Evolutionary conservation across 2,888 invertebrate species (phyloP).

Genomic region (Heliconius charithonia): DNA sequence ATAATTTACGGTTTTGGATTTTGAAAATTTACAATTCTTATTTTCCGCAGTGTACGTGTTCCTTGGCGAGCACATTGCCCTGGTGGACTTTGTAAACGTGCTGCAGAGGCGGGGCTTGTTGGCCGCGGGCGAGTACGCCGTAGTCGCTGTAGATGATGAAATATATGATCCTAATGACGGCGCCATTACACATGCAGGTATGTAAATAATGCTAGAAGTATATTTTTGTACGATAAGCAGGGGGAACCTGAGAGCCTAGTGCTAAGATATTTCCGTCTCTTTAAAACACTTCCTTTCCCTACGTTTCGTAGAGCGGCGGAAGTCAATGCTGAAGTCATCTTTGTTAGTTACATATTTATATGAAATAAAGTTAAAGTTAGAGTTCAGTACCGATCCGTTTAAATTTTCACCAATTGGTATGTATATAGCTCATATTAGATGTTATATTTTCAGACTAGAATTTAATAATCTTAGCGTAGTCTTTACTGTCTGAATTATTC

Average conservation of each 20-base stretch:
- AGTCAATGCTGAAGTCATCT: too few relatives aligned
- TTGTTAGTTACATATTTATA: too few relatives aligned
- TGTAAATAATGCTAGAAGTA: not conserved
- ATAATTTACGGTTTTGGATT: too few relatives aligned
- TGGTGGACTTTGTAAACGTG: slow-evolving; percentile 92
- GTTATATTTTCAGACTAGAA: too few relatives aligned
- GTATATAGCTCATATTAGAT: too few relatives aligned
- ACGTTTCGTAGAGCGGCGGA: too few relatives aligned
- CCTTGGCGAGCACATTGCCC: slow-evolving; percentile 93
- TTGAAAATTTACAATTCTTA: not conserved
- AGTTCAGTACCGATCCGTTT: too few relatives aligned
- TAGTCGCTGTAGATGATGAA: slow-evolving; percentile 94
- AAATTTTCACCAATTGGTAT: too few relatives aligned
- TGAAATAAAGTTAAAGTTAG: too few relatives aligned
- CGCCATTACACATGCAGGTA: slow-evolving; percentile 74
- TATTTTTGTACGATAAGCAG: not conserved
- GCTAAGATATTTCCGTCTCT: not conserved
- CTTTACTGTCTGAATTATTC: too few relatives aligned
- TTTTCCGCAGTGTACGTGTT: slow-evolving; percentile 92
- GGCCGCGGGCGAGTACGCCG: slow-evolving; percentile 91
- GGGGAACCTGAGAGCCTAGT: not conserved
- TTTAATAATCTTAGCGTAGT: too few relatives aligned
- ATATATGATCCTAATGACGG: slow-evolving; percentile 87
- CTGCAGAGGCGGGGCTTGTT: slow-evolving; percentile 89
- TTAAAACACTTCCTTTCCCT: too few relatives aligned